These are phyloP conservation scores for Gymnobelideus leadbeateri DNA, from an alignment of 2,113 vertebrate species.

Conservation along the genomic window DNA sequence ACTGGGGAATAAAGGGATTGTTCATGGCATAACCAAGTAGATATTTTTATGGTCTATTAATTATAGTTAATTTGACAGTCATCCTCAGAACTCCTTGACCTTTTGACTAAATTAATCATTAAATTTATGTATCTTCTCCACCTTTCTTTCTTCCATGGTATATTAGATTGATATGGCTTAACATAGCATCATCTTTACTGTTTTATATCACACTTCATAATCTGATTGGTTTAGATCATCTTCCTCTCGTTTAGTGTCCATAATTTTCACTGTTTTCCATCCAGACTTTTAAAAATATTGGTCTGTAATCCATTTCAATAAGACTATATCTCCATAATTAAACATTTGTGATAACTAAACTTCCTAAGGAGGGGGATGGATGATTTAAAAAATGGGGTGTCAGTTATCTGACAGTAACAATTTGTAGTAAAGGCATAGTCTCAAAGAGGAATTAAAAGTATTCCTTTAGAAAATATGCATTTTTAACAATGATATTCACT, in stretches of 20 bases:
- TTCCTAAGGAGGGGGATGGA: background rate
- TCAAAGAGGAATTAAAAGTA: slow-evolving; percentile 24
- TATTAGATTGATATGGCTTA: background rate
- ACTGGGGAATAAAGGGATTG: background rate
- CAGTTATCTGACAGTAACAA: background rate
- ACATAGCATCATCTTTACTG: background rate
- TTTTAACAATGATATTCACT: background rate
- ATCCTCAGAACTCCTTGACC: background rate
- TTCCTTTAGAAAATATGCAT: background rate
- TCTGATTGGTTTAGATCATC: background rate
- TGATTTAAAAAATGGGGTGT: background rate
- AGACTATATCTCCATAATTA: background rate
- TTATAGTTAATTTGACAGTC: background rate
- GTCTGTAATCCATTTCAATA: background rate
- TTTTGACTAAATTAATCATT: background rate
- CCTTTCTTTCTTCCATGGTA: background rate
- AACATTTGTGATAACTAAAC: background rate
- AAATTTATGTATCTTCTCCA: background rate
- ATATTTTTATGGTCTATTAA: background rate
- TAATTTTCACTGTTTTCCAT: background rate
- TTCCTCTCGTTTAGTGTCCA: background rate
- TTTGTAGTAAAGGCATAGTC: background rate
- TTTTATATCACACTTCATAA: background rate
- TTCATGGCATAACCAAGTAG: background rate
- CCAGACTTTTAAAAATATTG: background rate